A percentile compares a stretch with the other conserved stretches of the same genome.
phyloP scores from a whole-genome alignment of 2,797 vertebrate species.

The Xenopus petersii region DNA sequence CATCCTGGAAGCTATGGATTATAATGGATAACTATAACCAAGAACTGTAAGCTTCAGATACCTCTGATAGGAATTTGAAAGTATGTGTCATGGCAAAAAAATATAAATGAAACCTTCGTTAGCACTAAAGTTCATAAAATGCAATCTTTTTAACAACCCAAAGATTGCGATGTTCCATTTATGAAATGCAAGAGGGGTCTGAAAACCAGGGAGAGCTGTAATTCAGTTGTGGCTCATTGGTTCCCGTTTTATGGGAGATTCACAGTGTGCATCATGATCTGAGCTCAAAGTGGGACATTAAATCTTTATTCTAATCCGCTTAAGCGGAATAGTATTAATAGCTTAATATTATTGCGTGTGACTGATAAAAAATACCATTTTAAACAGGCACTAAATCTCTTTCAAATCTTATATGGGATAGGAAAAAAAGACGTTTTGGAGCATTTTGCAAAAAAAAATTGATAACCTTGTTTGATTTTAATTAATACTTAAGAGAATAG shows the following conservation, averaged over 20 bases:
- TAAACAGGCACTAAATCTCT: slow-evolving; percentile 60
- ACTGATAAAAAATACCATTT: slow-evolving; percentile 66
- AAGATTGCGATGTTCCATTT: slow-evolving; percentile 61
- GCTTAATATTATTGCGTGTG: slow-evolving; percentile 67
- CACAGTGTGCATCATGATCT: slow-evolving; percentile 60
- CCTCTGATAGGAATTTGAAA: neutral
- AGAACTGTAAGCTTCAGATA: neutral
- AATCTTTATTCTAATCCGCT: slow-evolving; percentile 70
- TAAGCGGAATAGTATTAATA: slow-evolving; percentile 67
- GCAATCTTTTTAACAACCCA: slow-evolving; percentile 62
- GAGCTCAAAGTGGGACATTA: slow-evolving; percentile 63
- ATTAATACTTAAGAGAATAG: slow-evolving; percentile 7
- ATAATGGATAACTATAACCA: too few relatives aligned
- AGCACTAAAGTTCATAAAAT: slow-evolving; percentile 54
- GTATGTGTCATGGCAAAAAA: slow-evolving; percentile 3
- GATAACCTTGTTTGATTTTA: slow-evolving; percentile 1
- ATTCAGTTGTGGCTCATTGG: slow-evolving; percentile 68
- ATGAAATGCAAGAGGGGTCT: slow-evolving; percentile 65
- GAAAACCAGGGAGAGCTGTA: slow-evolving; percentile 67
- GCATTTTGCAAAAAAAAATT: slow-evolving; percentile 15
- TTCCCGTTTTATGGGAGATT: slow-evolving; percentile 65
- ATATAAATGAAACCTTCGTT: slow-evolving; percentile 13
- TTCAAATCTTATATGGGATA: slow-evolving; percentile 39
- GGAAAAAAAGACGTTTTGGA: slow-evolving; percentile 26
- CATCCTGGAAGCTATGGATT: too few relatives aligned